Evolutionary conservation across 2,113 vertebrate genomes (phyloP), one percentile per base, ranked within the genome.

Genomic region (Oplegnathus fasciatus): DNA sequence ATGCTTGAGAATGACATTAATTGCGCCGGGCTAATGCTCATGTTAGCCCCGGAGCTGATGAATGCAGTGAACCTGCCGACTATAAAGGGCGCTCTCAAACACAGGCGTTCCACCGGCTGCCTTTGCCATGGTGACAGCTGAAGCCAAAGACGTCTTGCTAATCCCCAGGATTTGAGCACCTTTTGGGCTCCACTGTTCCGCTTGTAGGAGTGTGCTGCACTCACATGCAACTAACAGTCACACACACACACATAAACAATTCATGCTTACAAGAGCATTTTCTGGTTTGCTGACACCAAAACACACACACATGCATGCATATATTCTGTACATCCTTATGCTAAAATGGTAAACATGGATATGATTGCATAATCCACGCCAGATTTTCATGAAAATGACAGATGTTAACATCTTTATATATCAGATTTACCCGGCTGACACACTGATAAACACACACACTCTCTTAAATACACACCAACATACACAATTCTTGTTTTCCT

Each of bases 81-180:
- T 86, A 83, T 67, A 85, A 78, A 88, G 62, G 75, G 79, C 42
- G 11, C 73, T 83, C 78, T 83, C 80, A 57, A 78, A 87, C 77
- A 46, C 80, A 84, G 54, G 76, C 87, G 83, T 90, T 93, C 88
- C 86, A 57, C 87, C 52, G 80, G 85, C 90, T 84, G 87, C 89
- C 88, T 92, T 93, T 78, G 83, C 94, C 92, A 93, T 94, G 94
- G 94, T 90, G 90, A 94, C 93, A 86, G 90, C 86, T 80, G 87
- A 91, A 87, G 91, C 87, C 89, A 89, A 87, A 91, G 90, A 93
- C 80, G 88, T 90, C 78, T 85, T 9, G 66, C 87, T 94, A 93
- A 93, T 93, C 92, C 83, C 46, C 11, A 10, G 77, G 90, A 93
- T 92, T 89, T 84, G 66, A 86, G 75, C 71, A 86, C 91, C 91